Evolutionary conservation across 2,113 vertebrate species (phyloP).

Genomic region (Apeltes quadracus): DNA sequence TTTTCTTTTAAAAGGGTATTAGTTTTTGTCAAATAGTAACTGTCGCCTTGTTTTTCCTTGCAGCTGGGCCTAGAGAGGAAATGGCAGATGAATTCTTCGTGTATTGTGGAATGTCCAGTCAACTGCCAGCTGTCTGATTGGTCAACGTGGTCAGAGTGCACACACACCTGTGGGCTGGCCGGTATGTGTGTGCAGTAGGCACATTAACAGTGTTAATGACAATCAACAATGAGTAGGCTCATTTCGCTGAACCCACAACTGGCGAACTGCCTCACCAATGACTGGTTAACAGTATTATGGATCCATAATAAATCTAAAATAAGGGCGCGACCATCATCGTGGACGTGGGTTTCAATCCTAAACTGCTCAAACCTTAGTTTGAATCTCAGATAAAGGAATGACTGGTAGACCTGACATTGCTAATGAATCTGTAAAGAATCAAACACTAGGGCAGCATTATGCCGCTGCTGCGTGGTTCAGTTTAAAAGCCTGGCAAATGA

Average conservation of each 20-base stretch:
- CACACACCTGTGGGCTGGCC: constrained; percentile 90
- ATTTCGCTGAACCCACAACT: not conserved
- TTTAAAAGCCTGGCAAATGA: not conserved
- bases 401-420: not conserved
- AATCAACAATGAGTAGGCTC: not conserved
- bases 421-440: not conserved
- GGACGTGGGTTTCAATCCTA: not conserved
- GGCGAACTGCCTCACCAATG: not conserved
- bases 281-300: not conserved
- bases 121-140: constrained; percentile 98
- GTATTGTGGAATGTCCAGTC: constrained; percentile 93
- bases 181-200: constrained; percentile 79
- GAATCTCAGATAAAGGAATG: not conserved
- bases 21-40: not conserved
- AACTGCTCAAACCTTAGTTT: not conserved
- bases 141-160: constrained; percentile 94
- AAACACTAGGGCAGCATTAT: too few relatives aligned
- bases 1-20: not conserved
- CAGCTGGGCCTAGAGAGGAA: constrained; percentile 92
- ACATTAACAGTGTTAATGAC: too few relatives aligned
- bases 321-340: not conserved
- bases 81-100: constrained; percentile 95
- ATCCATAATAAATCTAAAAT: not conserved
- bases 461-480: not conserved
- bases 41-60: constrained; percentile 21